A percentile compares a stretch with the other conserved stretches of the same genome.
phyloP scores from a whole-genome alignment of 2,888 invertebrate species.

The Abrostola triplasia region DNA sequence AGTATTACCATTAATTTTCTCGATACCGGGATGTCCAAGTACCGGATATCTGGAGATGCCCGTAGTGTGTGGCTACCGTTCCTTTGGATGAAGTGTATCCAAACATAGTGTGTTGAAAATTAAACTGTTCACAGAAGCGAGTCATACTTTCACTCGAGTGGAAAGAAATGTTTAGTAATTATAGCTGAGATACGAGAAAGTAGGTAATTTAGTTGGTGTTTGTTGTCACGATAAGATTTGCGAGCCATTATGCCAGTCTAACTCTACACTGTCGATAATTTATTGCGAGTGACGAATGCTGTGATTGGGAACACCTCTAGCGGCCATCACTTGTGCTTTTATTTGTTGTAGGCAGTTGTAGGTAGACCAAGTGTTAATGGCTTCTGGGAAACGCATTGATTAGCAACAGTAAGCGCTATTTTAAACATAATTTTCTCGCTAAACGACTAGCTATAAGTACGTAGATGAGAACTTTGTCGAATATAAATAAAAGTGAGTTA shows the following conservation, averaged over 20 bases:
- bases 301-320: constrained; percentile 23
- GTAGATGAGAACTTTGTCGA: no score
- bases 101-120: constrained; percentile 54
- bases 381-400: constrained; percentile 28
- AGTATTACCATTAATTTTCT: constrained; percentile 38
- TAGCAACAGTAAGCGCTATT: constrained; percentile 6
- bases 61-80: not conserved
- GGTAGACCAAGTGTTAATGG: constrained; percentile 20
- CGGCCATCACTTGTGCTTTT: constrained; percentile 8
- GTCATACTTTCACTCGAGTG: constrained; percentile 69
- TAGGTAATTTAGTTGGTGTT: constrained; percentile 61
- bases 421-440: not conserved
- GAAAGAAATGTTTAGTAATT: constrained; percentile 71
- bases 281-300: constrained; percentile 43
- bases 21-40: constrained; percentile 11
- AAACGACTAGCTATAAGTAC: no score
- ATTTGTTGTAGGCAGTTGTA: constrained; percentile 22
- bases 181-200: constrained; percentile 71
- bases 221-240: constrained; percentile 58
- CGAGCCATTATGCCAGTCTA: constrained; percentile 47
- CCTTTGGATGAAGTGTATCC: constrained; percentile 12
- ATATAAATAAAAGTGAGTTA: no score
- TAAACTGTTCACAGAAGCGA: constrained; percentile 64
- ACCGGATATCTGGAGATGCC: constrained; percentile 1
- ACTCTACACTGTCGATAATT: constrained; percentile 36